Evolutionary conservation across 2,113 vertebrate species (phyloP), one percentile per base, ranked within the genome.

Genomic region (Syngnathoides biaculeatus): DNA sequence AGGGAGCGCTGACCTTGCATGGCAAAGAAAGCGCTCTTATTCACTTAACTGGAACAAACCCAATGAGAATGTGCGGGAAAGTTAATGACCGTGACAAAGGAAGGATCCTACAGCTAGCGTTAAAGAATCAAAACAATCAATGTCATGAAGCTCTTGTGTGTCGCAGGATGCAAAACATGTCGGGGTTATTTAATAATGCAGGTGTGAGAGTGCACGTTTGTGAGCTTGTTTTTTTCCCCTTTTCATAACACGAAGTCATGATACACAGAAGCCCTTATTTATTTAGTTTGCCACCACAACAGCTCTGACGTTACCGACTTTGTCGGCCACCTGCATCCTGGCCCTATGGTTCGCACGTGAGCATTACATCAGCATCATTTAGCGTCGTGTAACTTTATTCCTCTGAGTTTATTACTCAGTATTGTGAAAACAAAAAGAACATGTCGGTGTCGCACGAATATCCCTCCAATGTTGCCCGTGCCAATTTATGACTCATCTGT

Each of bases 1-100:
- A 64, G 70, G 71, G 82, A 86, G 79, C 79, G 45, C 67, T 90
- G 89, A 91, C 89, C 89, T 89, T 91, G 55, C 55, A 30, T 27
- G 88, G 89, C 84, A 73, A 65, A 79, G 67, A 74, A 67, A 64
- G 69, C 60, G 63, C 79, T 73, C 73, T 82, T 87, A 85, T 77
- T 80, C 77, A 74, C 69, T 79, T 56, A 22, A 35, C 64, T 19
- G 69, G 71, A 72, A 86, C 80, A 85, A 84, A 87, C 52, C 35
- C 71, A 79, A 67, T 72, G 80, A 83, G 73, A 71, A 56, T 56
- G 63, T 45, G 9, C 14, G 43, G 60, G 11, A 26, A 15, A 62
- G 40, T 59, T 22, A 15, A 26, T 17, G 56, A 78, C 79, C 64
- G 52, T 42, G 61, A 69, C 58, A 50, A 77, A 81, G 61, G 57